Base-by-base conservation (phyloP, 2,888 invertebrate genomes). In the Lepetodrilus schrolli region DNA sequence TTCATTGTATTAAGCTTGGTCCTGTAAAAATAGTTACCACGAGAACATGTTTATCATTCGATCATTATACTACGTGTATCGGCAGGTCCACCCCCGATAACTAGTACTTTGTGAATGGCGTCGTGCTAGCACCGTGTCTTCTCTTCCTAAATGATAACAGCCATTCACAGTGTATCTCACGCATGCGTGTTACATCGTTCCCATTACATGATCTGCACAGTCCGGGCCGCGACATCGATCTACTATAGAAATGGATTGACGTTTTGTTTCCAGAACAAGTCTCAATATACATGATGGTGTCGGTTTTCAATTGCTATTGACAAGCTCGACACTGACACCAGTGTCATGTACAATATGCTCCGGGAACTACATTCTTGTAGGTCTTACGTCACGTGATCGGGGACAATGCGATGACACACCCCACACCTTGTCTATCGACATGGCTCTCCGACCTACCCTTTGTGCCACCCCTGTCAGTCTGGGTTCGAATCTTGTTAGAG, bases 41-140 rank as follows among this genome's bases (percentile, higher is more conserved):
- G n/a, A n/a, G n/a, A n/a, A n/a, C n/a, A n/a, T n/a, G n/a, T n/a
- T n/a, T n/a, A n/a, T n/a, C n/a, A n/a, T n/a, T n/a, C n/a, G n/a
- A n/a, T n/a, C n/a, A n/a, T n/a, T n/a, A n/a, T n/a, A n/a, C n/a
- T n/a, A n/a, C n/a, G n/a, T n/a, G n/a, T n/a, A n/a, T n/a, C n/a
- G n/a, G n/a, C n/a, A n/a, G n/a, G n/a, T n/a, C n/a, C n/a, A n/a
- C n/a, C n/a, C n/a, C n/a, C n/a, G n/a, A n/a, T n/a, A n/a, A n/a
- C n/a, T n/a, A n/a, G n/a, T n/a, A n/a, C n/a, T 58, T 58, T 58
- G 34, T 58, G 30, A 58, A 58, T 58, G 58, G 30, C 26, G n/a
- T 58, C 13, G 58, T 58, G 10, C 58, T n/a, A n/a, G n/a, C 58
- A 58, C 23, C 17, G 58, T 17, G 30, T 30, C 30, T 34, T 30